Evolutionary conservation across 2,797 vertebrate genomes (phyloP).

Genomic region (Malurus splendens): DNA sequence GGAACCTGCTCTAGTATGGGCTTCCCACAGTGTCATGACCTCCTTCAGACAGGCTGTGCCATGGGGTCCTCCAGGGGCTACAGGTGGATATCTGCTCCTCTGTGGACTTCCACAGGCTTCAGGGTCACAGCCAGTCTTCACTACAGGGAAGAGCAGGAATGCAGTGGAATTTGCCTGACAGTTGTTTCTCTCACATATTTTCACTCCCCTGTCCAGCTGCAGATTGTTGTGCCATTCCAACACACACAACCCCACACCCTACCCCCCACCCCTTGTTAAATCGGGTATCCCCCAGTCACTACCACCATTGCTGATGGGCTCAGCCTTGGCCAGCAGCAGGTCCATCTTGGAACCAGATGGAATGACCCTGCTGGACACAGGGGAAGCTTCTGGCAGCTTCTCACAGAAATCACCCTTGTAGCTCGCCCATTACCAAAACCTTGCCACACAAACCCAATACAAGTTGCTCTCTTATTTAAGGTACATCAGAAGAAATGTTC

Average conservation of each 20-base stretch:
- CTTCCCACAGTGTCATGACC: background rate
- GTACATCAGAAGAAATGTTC: background rate
- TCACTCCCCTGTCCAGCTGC: background rate
- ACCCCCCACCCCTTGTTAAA: fast-evolving
- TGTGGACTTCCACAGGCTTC: background rate
- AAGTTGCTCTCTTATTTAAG: background rate
- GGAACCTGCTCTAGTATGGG: background rate
- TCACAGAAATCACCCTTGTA: background rate
- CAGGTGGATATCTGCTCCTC: background rate
- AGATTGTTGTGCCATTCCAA: background rate
- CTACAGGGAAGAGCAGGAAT: background rate
- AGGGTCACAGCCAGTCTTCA: background rate
- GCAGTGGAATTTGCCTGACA: background rate
- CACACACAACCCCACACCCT: background rate
- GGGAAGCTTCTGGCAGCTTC: background rate
- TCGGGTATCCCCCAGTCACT: background rate
- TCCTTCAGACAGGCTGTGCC: background rate
- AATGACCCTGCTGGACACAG: background rate
- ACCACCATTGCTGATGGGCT: background rate
- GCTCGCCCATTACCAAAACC: background rate
- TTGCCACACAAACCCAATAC: background rate
- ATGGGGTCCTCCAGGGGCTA: background rate
- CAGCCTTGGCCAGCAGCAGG: background rate
- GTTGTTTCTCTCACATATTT: background rate
- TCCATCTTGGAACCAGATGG: background rate